Conservation (phyloP, 2,113 vertebrate genomes). For the Cinclus mexicanus region DNA sequence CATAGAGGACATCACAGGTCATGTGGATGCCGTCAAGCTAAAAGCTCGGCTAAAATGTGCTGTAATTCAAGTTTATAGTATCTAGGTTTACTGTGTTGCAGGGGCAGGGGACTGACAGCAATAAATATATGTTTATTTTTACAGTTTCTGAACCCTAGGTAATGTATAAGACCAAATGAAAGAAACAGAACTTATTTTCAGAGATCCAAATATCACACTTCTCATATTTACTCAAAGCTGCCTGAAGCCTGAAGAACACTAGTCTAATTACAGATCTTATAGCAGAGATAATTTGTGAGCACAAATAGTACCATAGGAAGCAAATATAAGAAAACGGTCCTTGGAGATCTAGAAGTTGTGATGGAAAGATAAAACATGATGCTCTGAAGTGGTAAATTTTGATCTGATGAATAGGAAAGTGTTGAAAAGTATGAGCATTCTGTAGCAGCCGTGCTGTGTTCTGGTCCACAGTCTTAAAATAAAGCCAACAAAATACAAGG, state of each 20-base stretch:
- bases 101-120: background rate
- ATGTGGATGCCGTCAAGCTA: background rate
- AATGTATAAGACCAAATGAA: background rate
- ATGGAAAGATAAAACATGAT: background rate
- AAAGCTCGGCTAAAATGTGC: background rate
- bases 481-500: background rate
- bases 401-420: background rate
- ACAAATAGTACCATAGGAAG: background rate
- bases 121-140: background rate
- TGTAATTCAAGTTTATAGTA: background rate
- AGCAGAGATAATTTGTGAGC: background rate
- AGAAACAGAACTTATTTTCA: background rate
- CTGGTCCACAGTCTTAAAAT: background rate
- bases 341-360: background rate
- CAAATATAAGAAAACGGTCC: background rate
- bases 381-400: background rate
- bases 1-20: background rate
- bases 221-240: slow-evolving; percentile 13
- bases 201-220: background rate
- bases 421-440: slow-evolving; percentile 22
- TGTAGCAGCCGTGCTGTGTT: background rate
- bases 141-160: background rate
- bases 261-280: background rate
- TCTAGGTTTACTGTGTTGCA: background rate
- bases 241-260: background rate